Base-by-base conservation (phyloP, 2,797 vertebrate genomes). In the Leuciscus waleckii region DNA sequence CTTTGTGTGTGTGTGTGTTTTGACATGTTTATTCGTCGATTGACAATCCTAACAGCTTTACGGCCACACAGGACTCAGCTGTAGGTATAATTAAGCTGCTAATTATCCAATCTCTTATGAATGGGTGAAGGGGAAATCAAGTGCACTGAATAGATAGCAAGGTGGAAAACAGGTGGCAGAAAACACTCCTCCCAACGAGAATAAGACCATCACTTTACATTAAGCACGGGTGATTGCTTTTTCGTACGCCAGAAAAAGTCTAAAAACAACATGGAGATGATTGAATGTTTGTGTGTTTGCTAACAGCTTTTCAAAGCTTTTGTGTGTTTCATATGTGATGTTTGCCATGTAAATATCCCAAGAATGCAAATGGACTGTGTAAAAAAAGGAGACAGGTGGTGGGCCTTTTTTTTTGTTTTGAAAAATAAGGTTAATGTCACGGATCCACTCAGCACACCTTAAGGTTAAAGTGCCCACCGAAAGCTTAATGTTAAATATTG, bases 341-440 rank as follows among this genome's bases (percentile, higher is more conserved):
- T 75, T 49, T 67, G 58, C 58, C 16, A 26, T 76, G 43, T 65
- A 65, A 74, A 83, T 75, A 75, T 65, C 17, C 1, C 32, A 68
- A 35, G 8, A 3, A 37, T 26, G 41, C 19, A 74, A 49, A 63
- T 7, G 4, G 16, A 2, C 7, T 41, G n/a, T 3, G 14, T 16
- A 10, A 41, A 26, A 71, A 56, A 41, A 61, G 7, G 37, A 17
- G 69, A 19, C 49, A 35, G 70, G 32, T 61, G 39, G 39, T 32
- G 17, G 9, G 2, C 16, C 2, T 19, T 56, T 56, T 76, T 75
- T 7, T 49, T n/a, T 43, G 37, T 43, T 69, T 81, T 21, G 0
- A 81, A 70, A 13, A 16, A 70, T 19, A 26, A 13, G 2, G n/a
- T 56, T 51, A 17, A n/a, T n/a, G n/a, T n/a, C n/a, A n/a, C n/a